phyloP scores from a whole-genome alignment of 2,113 vertebrate genomes.

The Anolis sagrei region DNA sequence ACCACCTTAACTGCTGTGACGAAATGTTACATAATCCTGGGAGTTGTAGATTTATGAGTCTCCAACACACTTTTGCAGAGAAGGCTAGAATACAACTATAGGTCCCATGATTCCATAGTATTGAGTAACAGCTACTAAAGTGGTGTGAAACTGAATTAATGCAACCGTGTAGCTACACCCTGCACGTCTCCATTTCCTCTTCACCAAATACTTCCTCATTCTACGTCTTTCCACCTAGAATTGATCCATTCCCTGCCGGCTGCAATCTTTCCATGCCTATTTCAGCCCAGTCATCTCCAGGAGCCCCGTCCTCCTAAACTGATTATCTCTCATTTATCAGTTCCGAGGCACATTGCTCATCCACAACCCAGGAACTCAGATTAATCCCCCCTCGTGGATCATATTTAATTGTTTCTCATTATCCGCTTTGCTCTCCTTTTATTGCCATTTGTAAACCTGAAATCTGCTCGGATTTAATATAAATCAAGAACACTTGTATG shows the following conservation, averaged over 20 bases:
- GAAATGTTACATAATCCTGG: no score
- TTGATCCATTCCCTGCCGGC: not conserved
- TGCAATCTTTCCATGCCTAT: not conserved
- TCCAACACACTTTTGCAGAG: no score
- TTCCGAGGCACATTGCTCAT: conserved; percentile 35
- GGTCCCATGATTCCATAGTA: no score
- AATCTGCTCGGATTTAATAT: conserved; percentile 42
- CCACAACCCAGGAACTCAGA: conserved; percentile 59
- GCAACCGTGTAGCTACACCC: no score
- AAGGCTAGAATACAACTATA: no score
- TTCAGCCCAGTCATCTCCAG: not conserved
- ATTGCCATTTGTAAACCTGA: conserved; percentile 55
- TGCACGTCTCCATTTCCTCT: no score
- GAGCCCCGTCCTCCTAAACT: conserved; percentile 42
- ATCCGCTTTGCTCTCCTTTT: conserved; percentile 57
- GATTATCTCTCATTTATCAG: conserved; percentile 63
- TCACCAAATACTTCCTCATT: no score
- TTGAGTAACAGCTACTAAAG: no score
- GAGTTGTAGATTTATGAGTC: no score
- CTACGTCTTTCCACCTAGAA: not conserved
- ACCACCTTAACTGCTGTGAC: no score
- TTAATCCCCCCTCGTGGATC: conserved; percentile 59
- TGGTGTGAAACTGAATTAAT: no score
- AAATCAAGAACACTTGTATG: conserved; percentile 46
- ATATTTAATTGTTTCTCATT: conserved; percentile 65